Evolutionary conservation across 2,113 vertebrate genomes (phyloP).

Genomic region (Halcyon senegalensis): DNA sequence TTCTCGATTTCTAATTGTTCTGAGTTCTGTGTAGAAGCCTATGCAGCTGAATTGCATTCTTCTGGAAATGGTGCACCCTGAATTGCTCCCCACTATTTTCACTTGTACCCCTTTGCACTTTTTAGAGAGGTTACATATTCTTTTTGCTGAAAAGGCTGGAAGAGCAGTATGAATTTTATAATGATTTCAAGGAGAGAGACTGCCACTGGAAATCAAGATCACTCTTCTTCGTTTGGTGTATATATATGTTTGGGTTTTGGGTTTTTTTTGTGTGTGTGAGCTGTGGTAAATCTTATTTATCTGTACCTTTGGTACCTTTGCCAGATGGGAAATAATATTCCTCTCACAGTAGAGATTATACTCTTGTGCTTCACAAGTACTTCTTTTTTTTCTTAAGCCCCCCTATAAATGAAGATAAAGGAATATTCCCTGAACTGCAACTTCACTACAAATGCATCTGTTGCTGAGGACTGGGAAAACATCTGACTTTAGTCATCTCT

Average conservation of each 20-base stretch:
- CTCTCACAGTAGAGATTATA: not conserved
- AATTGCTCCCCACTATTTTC: not conserved
- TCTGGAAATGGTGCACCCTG: not conserved
- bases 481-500: not conserved
- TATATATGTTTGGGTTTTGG: too few relatives aligned
- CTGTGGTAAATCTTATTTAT: not conserved
- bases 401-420: not conserved
- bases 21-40: not conserved
- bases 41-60: not conserved
- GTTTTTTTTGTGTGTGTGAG: too few relatives aligned
- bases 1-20: not conserved
- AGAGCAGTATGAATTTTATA: not conserved
- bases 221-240: not conserved
- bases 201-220: not conserved
- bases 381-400: not conserved
- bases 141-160: not conserved
- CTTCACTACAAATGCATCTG: not conserved
- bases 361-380: not conserved
- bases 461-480: not conserved
- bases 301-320: not conserved
- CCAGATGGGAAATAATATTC: not conserved
- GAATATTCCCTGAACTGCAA: not conserved
- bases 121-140: rapidly evolving
- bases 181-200: not conserved
- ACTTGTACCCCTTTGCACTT: not conserved